phyloP scores from a whole-genome alignment of 2,797 vertebrate species.

The Loris lydekkerianus region DNA sequence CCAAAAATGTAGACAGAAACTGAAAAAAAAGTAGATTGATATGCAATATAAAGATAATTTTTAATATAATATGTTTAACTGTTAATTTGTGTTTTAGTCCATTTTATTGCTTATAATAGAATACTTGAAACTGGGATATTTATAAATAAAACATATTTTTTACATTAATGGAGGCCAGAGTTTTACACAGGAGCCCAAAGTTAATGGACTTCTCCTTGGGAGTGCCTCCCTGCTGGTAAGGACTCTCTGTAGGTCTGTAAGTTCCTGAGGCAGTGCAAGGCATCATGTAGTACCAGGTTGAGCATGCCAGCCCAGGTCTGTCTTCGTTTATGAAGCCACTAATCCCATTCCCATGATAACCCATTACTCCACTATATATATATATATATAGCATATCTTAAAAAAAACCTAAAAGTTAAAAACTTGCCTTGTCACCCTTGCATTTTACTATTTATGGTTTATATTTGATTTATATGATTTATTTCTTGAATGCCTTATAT shows the following conservation, averaged over 20 bases:
- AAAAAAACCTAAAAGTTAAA: not conserved
- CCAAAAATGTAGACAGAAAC: not conserved
- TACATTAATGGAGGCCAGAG: not conserved
- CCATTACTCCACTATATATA: not conserved
- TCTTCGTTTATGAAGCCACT: not conserved
- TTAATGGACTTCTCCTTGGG: not conserved
- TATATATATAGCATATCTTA: not conserved
- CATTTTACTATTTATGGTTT: not conserved
- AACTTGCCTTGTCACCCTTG: not conserved
- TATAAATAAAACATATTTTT: not conserved
- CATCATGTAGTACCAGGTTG: not conserved
- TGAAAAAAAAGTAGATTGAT: not conserved
- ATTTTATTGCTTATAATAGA: not conserved
- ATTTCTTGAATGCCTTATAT: slow-evolving; percentile 39
- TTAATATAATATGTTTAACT: not conserved
- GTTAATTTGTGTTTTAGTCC: not conserved
- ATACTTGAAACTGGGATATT: not conserved
- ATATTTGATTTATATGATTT: not conserved
- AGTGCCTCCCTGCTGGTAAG: not conserved
- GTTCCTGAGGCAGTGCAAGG: not conserved
- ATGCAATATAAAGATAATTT: slow-evolving; percentile 17
- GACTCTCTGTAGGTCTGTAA: not conserved
- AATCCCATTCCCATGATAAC: not conserved
- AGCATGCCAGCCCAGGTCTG: not conserved
- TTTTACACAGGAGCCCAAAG: not conserved